phyloP scores from a whole-genome alignment of 1,140 invertebrate species.

The Thaumatotibia leucotreta region DNA sequence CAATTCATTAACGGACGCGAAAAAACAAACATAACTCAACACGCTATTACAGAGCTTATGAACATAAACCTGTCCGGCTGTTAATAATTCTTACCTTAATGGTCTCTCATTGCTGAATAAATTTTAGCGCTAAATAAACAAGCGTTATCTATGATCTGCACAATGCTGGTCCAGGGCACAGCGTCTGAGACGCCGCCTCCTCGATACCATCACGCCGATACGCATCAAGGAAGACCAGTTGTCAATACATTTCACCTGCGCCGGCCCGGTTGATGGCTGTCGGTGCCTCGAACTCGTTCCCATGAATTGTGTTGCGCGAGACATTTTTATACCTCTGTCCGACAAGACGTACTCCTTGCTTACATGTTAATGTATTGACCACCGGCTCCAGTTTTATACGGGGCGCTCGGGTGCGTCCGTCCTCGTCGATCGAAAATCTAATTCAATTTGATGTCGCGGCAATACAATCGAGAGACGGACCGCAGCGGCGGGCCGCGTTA shows the following conservation, averaged over 20 bases:
- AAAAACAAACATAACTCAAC: conserved; percentile 44
- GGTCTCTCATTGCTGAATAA: conserved; percentile 58
- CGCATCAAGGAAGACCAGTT: conserved; percentile 74
- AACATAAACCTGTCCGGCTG: conserved; percentile 51
- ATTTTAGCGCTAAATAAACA: conserved; percentile 72
- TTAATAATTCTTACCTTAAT: conserved; percentile 64
- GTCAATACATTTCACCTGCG: conserved; percentile 73
- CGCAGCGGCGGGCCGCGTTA: conserved; percentile 36
- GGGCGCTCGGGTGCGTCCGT: conserved; percentile 22
- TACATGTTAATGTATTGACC: conserved; percentile 58
- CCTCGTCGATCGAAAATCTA: conserved; percentile 27
- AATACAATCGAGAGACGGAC: conserved; percentile 36
- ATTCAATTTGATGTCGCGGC: conserved; percentile 24
- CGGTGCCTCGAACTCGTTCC: conserved; percentile 56
- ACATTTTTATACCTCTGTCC: conserved; percentile 68
- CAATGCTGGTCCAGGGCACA: conserved; percentile 58
- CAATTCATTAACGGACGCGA: conserved; percentile 47
- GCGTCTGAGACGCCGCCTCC: conserved; percentile 66
- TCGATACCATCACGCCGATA: conserved; percentile 72
- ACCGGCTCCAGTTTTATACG: conserved; percentile 36
- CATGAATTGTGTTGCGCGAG: conserved; percentile 64
- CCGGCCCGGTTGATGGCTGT: conserved; percentile 53
- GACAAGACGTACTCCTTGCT: conserved; percentile 43
- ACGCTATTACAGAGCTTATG: conserved; percentile 45
- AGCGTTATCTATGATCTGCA: conserved; percentile 65